Evolutionary conservation across 2,797 vertebrate species (phyloP), one percentile per base, ranked within the genome.

Genomic region (Leontopithecus rosalia): DNA sequence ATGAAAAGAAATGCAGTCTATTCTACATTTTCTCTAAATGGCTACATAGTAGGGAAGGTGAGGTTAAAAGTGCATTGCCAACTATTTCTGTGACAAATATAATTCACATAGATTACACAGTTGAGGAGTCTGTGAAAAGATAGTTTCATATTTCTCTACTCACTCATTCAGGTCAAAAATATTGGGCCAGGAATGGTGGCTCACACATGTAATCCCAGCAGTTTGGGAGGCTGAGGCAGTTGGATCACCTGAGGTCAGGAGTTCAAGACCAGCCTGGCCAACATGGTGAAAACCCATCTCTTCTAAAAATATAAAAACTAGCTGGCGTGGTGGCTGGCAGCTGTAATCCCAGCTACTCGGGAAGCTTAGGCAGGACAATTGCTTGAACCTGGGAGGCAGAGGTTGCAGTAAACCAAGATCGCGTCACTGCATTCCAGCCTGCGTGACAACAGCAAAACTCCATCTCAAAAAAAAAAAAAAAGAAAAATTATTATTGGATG

Each of bases 1-100:
- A 75, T 87, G 90, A 95, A 88, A 80, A 93, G 75, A 97, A 76
- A 88, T 52, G 86, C 3, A 93, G 26, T 64, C 58, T 83, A 77
- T 75, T 92, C 91, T 90, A 94, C 15, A 88, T 77, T 93, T 80
- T 84, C n/a, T 77, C 79, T 70, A 94, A 83, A 55, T 41, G 46
- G 43, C 46, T 48, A 6, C 5, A 73, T 14, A 93, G 48, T 36
- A 92, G 57, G 57, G 41, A 89, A 94, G 4, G 43, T 85, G n/a
- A 55, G 61, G 10, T 36, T 90, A 19, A 48, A 91, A 39, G 76
- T 82, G 86, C 83, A 94, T 3, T 90, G 46, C 28, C 80, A 96
- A 85, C 28, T 96, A 83, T 86, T 88, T 95, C 52, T 83, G 43
- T 91, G 70, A 87, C 72, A 91, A 86, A 88, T 58, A 4, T 24